phyloP scores from a whole-genome alignment of 2,888 invertebrate species.

The Ormyrus nitidulus region DNA sequence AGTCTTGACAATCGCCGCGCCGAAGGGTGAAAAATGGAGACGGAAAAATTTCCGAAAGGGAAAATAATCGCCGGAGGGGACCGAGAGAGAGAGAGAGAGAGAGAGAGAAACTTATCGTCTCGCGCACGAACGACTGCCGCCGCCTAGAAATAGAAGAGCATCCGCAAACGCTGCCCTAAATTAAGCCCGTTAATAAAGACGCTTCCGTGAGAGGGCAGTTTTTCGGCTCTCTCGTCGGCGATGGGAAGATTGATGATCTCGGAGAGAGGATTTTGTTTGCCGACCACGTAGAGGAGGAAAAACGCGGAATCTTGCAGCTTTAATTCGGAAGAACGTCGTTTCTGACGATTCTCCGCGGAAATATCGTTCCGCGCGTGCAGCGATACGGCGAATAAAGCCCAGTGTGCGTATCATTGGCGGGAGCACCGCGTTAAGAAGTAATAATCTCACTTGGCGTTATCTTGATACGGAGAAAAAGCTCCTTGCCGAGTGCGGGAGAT shows the following conservation, averaged over 20 bases:
- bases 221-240: not conserved
- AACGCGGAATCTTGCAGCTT: too few species aligned
- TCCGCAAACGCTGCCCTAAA: not conserved
- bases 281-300: too few species aligned
- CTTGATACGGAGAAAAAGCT: constrained; percentile 25
- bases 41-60: constrained; percentile 35
- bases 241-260: not conserved
- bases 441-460: constrained; percentile 31
- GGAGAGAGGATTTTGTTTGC: too few species aligned
- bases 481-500: constrained; percentile 46
- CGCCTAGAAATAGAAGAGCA: constrained; percentile 3
- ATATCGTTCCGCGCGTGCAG: too few species aligned
- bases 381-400: too few species aligned
- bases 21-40: constrained; percentile 38
- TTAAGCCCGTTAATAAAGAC: not conserved
- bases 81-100: too few species aligned
- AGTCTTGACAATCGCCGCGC: not conserved
- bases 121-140: not conserved
- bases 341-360: too few species aligned
- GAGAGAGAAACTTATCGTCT: constrained; percentile 4
- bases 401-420: not conserved
- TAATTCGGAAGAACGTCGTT: too few species aligned
- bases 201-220: not conserved
- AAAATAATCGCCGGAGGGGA: constrained; percentile 18
- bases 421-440: constrained; percentile 27